Percentiles rank a stretch among this genome's conserved stretches.
Evolutionary conservation across 2,888 invertebrate species (phyloP).

Genomic region (Aporophyla nigra): DNA sequence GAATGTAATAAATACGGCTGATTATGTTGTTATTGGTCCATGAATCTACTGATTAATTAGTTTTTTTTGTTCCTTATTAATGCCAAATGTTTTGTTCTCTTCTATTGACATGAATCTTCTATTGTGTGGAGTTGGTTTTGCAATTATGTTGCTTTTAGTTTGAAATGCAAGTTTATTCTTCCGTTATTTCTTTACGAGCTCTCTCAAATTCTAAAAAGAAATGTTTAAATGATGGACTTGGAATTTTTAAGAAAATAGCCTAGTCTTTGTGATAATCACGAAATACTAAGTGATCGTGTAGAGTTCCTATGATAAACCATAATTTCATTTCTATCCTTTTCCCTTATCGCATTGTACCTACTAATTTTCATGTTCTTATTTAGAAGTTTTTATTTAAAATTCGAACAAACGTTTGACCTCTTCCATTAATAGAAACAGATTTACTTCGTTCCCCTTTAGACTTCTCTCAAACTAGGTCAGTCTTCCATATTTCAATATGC

Average conservation of each 20-base stretch:
- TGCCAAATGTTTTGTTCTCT: no score
- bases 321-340: not conserved
- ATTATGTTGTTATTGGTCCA: no score
- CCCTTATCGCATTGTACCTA: not conserved
- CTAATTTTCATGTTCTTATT: not conserved
- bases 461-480: constrained; percentile 25
- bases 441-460: not conserved
- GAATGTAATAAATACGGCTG: no score
- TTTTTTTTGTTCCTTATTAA: no score
- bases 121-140: not conserved
- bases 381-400: not conserved
- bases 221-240: not conserved
- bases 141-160: not conserved
- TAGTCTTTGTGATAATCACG: not conserved
- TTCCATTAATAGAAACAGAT: not conserved
- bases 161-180: not conserved
- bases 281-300: not conserved
- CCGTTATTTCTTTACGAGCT: not conserved
- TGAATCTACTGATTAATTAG: no score
- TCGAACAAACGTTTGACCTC: not conserved
- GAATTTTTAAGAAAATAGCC: not conserved
- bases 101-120: not conserved
- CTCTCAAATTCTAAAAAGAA: no score
- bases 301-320: not conserved
- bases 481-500: constrained; percentile 3